Evolutionary conservation across 2,113 vertebrate genomes (phyloP).

Genomic region (Apodemus speciosus): DNA sequence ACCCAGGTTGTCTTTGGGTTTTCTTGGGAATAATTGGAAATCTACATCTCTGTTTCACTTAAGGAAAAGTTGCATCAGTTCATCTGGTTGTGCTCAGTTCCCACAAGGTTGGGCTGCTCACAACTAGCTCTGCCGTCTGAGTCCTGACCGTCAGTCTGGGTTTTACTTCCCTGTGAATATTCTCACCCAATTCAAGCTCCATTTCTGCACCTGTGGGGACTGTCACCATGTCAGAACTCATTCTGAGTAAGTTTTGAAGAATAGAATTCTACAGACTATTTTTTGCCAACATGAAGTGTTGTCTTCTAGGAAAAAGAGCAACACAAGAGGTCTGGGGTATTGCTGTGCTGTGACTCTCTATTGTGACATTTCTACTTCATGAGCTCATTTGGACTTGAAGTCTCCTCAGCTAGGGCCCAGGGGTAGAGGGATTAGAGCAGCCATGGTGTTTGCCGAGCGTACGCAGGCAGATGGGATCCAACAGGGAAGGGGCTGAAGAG

Average conservation of each 20-base stretch:
- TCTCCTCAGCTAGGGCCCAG: too few species aligned
- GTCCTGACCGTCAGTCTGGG: fast-evolving
- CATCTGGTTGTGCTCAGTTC: neutral
- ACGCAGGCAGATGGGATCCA: fast-evolving
- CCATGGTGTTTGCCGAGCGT: fast-evolving
- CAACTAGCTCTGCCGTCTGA: neutral
- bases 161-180: neutral
- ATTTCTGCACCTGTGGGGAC: neutral
- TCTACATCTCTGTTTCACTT: neutral
- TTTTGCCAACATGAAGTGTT: fast-evolving
- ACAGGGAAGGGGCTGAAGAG: fast-evolving
- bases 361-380: fast-evolving
- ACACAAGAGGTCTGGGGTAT: fast-evolving
- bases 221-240: constrained; percentile 62
- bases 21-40: constrained; percentile 56
- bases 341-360: fast-evolving
- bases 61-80: constrained; percentile 58
- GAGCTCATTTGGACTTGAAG: neutral
- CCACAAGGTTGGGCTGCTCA: neutral
- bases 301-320: neutral
- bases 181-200: neutral
- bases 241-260: constrained; percentile 61
- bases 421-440: too few species aligned
- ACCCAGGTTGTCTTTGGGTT: neutral
- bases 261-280: too few species aligned